Conservation (phyloP, 92 coral and sea anemone genomes). For the Muricea muricata region DNA sequence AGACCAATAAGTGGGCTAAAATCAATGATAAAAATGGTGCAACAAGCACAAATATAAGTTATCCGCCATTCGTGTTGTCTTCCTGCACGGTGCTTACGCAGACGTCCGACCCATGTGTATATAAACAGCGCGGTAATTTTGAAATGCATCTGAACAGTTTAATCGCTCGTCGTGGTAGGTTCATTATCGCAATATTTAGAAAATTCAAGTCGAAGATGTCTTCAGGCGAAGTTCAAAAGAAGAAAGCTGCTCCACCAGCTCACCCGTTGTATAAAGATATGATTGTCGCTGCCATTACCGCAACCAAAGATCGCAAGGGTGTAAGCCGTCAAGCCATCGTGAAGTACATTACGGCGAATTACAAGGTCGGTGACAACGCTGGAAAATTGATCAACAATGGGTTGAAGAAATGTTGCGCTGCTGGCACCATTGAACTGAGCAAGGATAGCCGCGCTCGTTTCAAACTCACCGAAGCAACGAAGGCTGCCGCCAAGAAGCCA, state of each 20-base stretch:
- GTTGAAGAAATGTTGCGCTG: not conserved
- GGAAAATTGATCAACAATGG: not conserved
- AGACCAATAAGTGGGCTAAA: not conserved
- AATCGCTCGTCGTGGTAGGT: not conserved
- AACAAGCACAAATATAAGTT: slow-evolving; percentile 4
- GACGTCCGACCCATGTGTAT: not conserved
- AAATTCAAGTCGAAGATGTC: slow-evolving; percentile 3
- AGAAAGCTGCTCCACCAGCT: not conserved
- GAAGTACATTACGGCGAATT: not conserved
- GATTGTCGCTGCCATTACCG: not conserved
- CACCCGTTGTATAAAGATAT: not conserved
- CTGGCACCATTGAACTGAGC: not conserved
- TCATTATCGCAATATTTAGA: not conserved
- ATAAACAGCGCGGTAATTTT: not conserved
- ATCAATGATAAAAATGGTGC: not conserved
- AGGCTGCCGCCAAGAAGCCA: not conserved
- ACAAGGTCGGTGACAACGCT: slow-evolving; percentile 1
- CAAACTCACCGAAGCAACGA: not conserved
- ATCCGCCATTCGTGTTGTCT: not conserved
- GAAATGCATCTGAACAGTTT: not conserved
- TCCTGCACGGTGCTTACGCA: not conserved
- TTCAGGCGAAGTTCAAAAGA: not conserved
- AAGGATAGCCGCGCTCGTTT: not conserved
- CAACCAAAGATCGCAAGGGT: not conserved
- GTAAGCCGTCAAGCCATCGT: not conserved